These are phyloP conservation scores for Acipenser transmontanus DNA, from an alignment of 2,797 vertebrate genomes.

Conservation along the genomic window DNA sequence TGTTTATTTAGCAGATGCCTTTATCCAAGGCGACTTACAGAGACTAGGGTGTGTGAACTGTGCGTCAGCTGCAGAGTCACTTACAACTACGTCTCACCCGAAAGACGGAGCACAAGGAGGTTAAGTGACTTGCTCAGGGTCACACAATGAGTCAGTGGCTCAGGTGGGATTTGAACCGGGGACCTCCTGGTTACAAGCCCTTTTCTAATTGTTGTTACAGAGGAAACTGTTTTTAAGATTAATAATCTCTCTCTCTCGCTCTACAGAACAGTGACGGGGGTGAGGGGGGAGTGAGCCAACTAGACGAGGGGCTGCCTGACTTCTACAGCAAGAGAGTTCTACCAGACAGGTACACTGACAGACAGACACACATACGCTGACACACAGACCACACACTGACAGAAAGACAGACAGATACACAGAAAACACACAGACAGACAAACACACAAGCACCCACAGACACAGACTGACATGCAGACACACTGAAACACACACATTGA, in stretches of 20 bases:
- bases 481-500: not conserved
- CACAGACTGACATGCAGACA: constrained; percentile 5
- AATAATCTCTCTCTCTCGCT: constrained; percentile 32
- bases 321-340: constrained; percentile 85
- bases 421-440: not conserved
- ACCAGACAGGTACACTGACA: constrained; percentile 61
- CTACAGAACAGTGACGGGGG: constrained; percentile 60
- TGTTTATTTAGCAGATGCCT: no score
- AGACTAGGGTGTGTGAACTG: not conserved
- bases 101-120: not conserved
- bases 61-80: constrained; percentile 7
- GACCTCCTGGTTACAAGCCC: not conserved
- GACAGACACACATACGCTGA: constrained; percentile 1
- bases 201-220: not conserved
- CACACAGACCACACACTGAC: constrained; percentile 3
- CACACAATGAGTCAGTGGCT: no score
- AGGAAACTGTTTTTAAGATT: no score
- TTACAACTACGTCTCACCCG: constrained; percentile 7
- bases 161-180: not conserved
- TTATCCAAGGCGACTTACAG: no score
- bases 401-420: not conserved
- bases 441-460: not conserved
- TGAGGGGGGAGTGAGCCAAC: constrained; percentile 67
- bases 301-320: constrained; percentile 83
- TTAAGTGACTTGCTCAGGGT: no score